These are phyloP conservation scores for Delphinus delphis DNA, from an alignment of 2,113 vertebrate genomes.

Conservation along the genomic window DNA sequence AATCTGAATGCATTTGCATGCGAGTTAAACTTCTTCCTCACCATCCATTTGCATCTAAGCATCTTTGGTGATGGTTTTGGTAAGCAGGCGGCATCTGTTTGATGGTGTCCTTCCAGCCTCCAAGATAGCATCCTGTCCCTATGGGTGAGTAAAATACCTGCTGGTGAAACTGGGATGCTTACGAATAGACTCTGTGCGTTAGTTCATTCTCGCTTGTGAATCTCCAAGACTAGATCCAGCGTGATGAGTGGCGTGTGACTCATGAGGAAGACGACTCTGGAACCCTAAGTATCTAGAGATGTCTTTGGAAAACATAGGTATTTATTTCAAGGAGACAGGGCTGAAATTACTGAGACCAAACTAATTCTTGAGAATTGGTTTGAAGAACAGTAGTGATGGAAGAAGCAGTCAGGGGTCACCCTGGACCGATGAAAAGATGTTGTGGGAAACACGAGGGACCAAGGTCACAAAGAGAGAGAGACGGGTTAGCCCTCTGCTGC, in stretches of 20 bases:
- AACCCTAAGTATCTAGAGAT: neutral
- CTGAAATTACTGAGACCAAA: neutral
- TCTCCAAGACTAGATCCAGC: neutral
- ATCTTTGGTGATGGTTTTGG: neutral
- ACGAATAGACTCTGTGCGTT: neutral
- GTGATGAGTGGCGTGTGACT: neutral
- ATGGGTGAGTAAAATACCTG: neutral
- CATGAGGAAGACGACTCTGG: neutral
- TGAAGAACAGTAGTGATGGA: neutral
- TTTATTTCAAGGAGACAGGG: neutral
- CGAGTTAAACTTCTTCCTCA: neutral
- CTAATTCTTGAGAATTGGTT: neutral
- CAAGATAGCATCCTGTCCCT: too few relatives aligned
- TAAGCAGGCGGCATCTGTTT: neutral
- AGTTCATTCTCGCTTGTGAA: neutral
- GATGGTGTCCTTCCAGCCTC: neutral
- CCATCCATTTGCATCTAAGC: neutral
- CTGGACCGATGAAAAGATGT: rapidly evolving
- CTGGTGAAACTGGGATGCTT: neutral
- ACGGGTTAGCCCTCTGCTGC: neutral
- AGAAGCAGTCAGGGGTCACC: neutral
- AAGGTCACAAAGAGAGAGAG: neutral
- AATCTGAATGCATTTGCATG: neutral
- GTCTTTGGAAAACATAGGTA: neutral
- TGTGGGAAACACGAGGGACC: too few relatives aligned